These are phyloP conservation scores for Lymantria monacha DNA, from an alignment of 2,888 invertebrate genomes.

Conservation along the genomic window DNA sequence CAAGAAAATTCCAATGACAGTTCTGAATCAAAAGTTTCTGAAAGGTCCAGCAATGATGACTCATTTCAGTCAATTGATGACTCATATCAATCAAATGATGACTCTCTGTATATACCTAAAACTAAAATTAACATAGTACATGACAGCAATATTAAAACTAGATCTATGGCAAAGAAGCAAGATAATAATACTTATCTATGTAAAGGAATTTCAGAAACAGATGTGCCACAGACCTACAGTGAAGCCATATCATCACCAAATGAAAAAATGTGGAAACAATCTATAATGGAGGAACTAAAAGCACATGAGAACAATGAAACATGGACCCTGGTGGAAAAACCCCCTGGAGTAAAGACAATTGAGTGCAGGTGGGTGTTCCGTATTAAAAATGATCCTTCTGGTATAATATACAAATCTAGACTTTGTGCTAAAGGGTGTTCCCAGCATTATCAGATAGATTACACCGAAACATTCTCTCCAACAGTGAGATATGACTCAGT, in stretches of 20 bases:
- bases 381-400: slow-evolving; percentile 4
- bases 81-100: not conserved
- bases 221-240: slow-evolving; percentile 4
- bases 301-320: slow-evolving; percentile 5
- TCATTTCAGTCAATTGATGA: not conserved
- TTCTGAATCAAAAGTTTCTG: not conserved
- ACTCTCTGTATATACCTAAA: not conserved
- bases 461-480: slow-evolving; percentile 11
- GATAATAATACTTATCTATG: slow-evolving; percentile 1
- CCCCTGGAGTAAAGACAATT: slow-evolving; percentile 1
- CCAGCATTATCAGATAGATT: slow-evolving; percentile 7
- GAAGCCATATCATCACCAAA: slow-evolving; percentile 2
- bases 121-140: not conserved
- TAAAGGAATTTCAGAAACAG: not conserved
- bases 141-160: not conserved
- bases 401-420: slow-evolving; percentile 8
- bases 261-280: slow-evolving; percentile 1
- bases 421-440: slow-evolving; percentile 11
- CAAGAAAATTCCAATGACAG: not conserved
- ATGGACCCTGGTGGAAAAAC: slow-evolving; percentile 6
- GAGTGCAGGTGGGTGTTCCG: slow-evolving; percentile 9
- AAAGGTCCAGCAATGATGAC: not conserved
- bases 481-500: slow-evolving; percentile 14
- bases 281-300: slow-evolving; percentile 6
- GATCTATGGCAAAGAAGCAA: not conserved